These are phyloP conservation scores for Leucoraja ocellata DNA, from an alignment of 2,797 vertebrate genomes.

Conservation along the genomic window DNA sequence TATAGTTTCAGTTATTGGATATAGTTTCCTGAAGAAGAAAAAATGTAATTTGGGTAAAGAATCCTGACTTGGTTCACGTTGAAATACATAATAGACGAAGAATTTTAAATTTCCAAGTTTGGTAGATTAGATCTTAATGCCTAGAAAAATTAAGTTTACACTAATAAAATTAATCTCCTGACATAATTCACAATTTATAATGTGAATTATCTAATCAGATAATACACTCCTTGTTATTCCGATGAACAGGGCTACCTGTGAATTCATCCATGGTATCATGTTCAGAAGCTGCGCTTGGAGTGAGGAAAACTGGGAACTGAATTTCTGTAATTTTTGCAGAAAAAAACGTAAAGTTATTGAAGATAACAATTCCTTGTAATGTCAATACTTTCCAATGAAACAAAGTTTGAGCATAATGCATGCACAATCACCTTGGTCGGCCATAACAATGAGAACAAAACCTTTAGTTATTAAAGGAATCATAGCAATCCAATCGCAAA, in stretches of 20 bases:
- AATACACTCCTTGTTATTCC: background rate
- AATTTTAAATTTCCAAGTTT: background rate
- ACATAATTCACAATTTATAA: background rate
- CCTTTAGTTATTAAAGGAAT: background rate
- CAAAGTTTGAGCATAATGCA: background rate
- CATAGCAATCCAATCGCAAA: background rate
- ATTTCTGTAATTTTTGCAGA: slow-evolving; percentile 21
- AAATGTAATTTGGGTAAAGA: background rate
- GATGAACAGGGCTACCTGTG: slow-evolving; percentile 23
- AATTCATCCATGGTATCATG: slow-evolving; percentile 20
- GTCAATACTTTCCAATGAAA: background rate
- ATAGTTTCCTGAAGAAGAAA: background rate
- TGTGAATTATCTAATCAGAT: background rate
- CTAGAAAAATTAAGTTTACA: background rate
- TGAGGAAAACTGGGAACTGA: slow-evolving; percentile 6
- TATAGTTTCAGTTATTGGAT: background rate
- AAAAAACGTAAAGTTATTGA: background rate
- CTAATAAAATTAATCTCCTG: background rate
- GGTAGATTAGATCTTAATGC: background rate
- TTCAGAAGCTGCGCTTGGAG: background rate
- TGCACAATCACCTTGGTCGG: background rate
- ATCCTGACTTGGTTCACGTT: too few relatives aligned
- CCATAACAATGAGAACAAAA: slow-evolving; percentile 5
- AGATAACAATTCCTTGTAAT: background rate
- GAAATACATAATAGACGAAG: background rate